Percentiles rank a stretch among this genome's conserved stretches.
These are phyloP conservation scores for Criorhina ranunculi DNA, from an alignment of 2,888 invertebrate genomes.

Conservation along the genomic window DNA sequence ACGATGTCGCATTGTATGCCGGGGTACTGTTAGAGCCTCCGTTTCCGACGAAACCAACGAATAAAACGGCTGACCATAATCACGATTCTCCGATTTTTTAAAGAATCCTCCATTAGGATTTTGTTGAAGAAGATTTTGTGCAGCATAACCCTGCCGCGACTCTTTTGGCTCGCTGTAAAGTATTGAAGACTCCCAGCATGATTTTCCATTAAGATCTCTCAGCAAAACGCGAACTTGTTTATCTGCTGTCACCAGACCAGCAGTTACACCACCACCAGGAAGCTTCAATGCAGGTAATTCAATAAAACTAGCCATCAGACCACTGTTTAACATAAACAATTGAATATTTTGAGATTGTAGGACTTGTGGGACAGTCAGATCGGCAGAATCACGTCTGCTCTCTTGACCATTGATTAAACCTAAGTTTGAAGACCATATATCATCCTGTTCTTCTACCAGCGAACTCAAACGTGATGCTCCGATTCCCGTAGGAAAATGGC, in stretches of 20 bases:
- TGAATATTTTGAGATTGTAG: constrained; percentile 93
- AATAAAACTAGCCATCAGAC: constrained; percentile 93
- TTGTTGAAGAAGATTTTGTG: constrained; percentile 65
- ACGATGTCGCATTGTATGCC: constrained; percentile 89
- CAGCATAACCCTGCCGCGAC: constrained; percentile 54
- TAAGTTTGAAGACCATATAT: constrained; percentile 85
- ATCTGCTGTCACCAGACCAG: constrained; percentile 91
- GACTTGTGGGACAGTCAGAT: constrained; percentile 92
- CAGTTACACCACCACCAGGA: constrained; percentile 91
- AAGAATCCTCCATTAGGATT: constrained; percentile 65
- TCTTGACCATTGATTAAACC: constrained; percentile 77
- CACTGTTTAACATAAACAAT: constrained; percentile 93
- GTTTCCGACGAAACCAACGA: constrained; percentile 78
- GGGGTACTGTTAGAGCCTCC: constrained; percentile 83
- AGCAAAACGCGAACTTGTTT: constrained; percentile 94
- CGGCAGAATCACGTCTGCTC: constrained; percentile 84
- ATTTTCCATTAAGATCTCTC: constrained; percentile 96
- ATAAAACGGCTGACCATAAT: constrained; percentile 80
- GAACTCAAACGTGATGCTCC: constrained; percentile 95
- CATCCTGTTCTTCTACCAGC: constrained; percentile 96
- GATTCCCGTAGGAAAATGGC: constrained; percentile 97
- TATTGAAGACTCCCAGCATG: constrained; percentile 97
- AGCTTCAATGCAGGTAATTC: constrained; percentile 94
- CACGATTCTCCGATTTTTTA: constrained; percentile 65
- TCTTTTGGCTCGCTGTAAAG: constrained; percentile 90